Evolutionary conservation across 1,140 invertebrate genomes (phyloP).

Genomic region (Ceratoteleas bidentatus): DNA sequence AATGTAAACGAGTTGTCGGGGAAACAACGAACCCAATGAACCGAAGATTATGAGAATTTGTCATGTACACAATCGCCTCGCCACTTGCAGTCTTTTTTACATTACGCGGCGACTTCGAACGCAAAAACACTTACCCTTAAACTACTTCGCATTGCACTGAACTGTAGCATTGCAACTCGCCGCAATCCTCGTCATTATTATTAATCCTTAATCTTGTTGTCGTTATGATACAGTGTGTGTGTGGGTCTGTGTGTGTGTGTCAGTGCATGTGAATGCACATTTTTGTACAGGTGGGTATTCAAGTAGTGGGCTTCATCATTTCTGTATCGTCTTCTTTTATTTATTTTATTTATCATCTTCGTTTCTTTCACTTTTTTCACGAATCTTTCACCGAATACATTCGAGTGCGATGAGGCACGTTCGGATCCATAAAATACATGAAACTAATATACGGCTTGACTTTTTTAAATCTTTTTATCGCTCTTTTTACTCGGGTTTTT

Average conservation of each 20-base stretch:
- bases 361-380: constrained; percentile 24
- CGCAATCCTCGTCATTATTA: constrained; percentile 48
- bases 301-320: constrained; percentile 37
- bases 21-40: constrained; percentile 17
- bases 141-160: constrained; percentile 56
- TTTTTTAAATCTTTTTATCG: constrained; percentile 8
- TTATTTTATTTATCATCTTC: constrained; percentile 25
- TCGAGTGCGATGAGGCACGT: constrained; percentile 63
- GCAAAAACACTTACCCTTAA: constrained; percentile 43
- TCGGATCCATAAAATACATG: constrained; percentile 60
- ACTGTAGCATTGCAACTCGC: constrained; percentile 49
- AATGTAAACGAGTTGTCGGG: neutral
- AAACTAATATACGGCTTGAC: constrained; percentile 53
- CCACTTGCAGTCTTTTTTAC: constrained; percentile 42
- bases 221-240: constrained; percentile 56
- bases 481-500: constrained; percentile 13
- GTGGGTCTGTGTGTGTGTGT: no score
- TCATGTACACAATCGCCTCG: constrained; percentile 32
- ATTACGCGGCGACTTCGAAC: constrained; percentile 51
- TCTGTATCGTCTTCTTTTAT: constrained; percentile 16
- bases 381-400: constrained; percentile 58
- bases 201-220: constrained; percentile 54
- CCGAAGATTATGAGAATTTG: neutral
- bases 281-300: constrained; percentile 60
- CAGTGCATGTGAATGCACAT: constrained; percentile 56